phyloP scores from a whole-genome alignment of 1,140 invertebrate species.

The Pogonomyrmex barbatus region DNA sequence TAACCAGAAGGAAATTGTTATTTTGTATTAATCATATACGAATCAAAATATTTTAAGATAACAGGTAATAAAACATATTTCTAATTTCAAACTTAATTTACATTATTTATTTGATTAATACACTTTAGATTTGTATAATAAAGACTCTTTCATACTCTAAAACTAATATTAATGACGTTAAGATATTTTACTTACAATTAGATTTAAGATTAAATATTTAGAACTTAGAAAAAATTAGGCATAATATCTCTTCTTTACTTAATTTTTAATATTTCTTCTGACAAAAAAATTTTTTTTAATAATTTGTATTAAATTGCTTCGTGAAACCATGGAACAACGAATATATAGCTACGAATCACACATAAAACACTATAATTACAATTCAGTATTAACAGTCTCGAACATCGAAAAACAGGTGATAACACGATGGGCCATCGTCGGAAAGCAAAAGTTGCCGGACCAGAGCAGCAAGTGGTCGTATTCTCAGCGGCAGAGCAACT shows the following conservation, averaged over 20 bases:
- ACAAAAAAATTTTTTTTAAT: neutral
- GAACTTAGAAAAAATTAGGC: neutral
- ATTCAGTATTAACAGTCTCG: conserved; percentile 13
- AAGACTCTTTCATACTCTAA: neutral
- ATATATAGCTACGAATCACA: neutral
- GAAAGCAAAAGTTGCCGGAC: conserved; percentile 70
- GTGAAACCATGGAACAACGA: neutral
- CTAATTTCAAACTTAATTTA: neutral
- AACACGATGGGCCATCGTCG: conserved; percentile 60
- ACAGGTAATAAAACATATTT: neutral
- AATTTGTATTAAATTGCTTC: neutral
- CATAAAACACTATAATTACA: conserved; percentile 46
- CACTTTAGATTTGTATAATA: neutral
- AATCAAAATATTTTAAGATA: conserved; percentile 5
- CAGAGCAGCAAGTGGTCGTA: conserved; percentile 75
- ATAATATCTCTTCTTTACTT: neutral
- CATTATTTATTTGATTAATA: neutral
- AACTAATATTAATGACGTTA: neutral
- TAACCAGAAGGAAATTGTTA: neutral
- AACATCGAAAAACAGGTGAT: conserved; percentile 56
- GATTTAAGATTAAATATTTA: neutral
- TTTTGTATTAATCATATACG: neutral
- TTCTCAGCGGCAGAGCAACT: conserved; percentile 70
- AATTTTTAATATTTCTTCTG: neutral
- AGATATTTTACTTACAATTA: neutral